phyloP scores from a whole-genome alignment of 2,888 invertebrate genomes.

The Lucinisca nassula region DNA sequence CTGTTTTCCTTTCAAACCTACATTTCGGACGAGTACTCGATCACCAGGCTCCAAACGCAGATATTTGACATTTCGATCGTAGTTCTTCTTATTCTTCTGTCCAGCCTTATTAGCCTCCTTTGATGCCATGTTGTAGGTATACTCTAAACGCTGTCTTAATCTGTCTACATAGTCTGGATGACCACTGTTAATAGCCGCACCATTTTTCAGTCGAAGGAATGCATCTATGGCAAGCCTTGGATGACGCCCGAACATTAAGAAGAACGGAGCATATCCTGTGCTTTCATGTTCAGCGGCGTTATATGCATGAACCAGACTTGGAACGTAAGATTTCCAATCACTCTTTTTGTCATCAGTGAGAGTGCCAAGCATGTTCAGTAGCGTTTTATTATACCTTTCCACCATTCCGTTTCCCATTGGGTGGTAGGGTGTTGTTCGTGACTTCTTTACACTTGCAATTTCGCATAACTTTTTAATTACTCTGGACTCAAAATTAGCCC shows the following conservation, averaged over 20 bases:
- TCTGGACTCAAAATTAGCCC: slow-evolving; percentile 42
- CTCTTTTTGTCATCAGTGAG: not conserved
- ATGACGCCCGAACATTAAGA: not conserved
- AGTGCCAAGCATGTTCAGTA: not conserved
- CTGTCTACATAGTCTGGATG: not conserved
- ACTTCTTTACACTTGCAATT: not conserved
- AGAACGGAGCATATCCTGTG: not conserved
- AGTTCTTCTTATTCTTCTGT: not conserved
- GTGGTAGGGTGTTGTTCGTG: not conserved
- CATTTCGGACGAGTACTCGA: not conserved
- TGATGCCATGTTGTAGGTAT: not conserved
- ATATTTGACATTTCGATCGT: not conserved
- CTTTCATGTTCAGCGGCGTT: not conserved
- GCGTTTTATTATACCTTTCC: not conserved
- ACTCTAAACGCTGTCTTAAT: not conserved
- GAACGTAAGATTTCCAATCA: not conserved
- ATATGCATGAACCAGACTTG: not conserved
- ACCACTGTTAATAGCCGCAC: not conserved
- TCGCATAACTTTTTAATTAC: slow-evolving; percentile 36
- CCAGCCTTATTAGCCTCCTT: not conserved
- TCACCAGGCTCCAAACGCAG: not conserved
- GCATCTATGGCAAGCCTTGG: slow-evolving; percentile 1
- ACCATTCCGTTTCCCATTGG: slow-evolving; percentile 12
- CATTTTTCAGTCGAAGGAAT: not conserved
- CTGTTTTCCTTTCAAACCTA: not conserved